Evolutionary conservation across 2,888 invertebrate species (phyloP).

Genomic region (Xylophagus ater): DNA sequence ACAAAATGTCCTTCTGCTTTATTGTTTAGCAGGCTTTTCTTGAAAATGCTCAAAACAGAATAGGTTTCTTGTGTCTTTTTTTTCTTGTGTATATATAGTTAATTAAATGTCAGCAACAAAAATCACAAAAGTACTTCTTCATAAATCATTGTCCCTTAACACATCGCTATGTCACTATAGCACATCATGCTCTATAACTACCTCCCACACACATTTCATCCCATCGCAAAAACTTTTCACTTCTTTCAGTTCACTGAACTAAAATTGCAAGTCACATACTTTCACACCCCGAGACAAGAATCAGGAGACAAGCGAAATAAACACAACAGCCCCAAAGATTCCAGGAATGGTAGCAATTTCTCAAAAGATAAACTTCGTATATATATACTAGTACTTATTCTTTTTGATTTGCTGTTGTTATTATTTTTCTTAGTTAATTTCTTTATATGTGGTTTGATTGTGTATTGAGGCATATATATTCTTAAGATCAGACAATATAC

Average conservation of each 20-base stretch:
- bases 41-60: neutral
- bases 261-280: conserved; percentile 25
- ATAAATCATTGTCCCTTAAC: conserved; percentile 22
- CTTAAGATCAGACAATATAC: conserved; percentile 15
- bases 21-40: neutral
- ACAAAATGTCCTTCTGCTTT: neutral
- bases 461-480: conserved; percentile 7
- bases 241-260: conserved; percentile 23
- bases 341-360: conserved; percentile 13
- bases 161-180: conserved; percentile 22
- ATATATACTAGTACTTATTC: too few relatives aligned
- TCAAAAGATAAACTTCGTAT: conserved; percentile 17
- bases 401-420: conserved; percentile 9
- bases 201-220: neutral
- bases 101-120: conserved; percentile 25
- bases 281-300: conserved; percentile 20
- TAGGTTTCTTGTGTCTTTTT: neutral
- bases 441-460: neutral
- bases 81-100: conserved; percentile 14
- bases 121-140: conserved; percentile 20
- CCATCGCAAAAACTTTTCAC: conserved; percentile 14
- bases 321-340: neutral
- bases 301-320: neutral
- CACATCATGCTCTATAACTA: conserved; percentile 16
- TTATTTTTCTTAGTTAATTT: conserved; percentile 3